These are phyloP conservation scores for Ochropacha duplaris DNA, from an alignment of 2,888 invertebrate species.

Conservation along the genomic window DNA sequence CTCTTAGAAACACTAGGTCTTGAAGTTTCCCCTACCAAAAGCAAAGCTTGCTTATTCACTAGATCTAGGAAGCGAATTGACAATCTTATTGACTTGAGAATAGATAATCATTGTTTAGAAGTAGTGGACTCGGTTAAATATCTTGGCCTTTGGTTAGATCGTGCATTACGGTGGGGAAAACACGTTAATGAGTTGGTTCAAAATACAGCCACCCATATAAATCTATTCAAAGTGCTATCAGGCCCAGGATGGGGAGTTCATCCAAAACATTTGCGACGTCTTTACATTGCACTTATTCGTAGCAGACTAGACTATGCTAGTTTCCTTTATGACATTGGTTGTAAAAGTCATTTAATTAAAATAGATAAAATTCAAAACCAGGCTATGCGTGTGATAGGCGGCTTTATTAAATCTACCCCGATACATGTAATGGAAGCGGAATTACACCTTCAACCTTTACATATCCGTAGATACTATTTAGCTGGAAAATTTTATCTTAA, in stretches of 20 bases:
- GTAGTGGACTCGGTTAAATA: no score
- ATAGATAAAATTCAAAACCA: constrained; percentile 11
- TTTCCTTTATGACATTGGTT: constrained; percentile 9
- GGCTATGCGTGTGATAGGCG: no score
- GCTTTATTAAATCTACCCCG: constrained; percentile 8
- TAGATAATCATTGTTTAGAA: no score
- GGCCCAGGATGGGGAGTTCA: constrained; percentile 17
- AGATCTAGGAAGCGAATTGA: constrained; percentile 10
- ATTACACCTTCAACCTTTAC: constrained; percentile 3
- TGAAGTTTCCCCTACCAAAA: constrained; percentile 15
- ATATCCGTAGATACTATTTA: constrained; percentile 6
- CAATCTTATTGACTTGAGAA: constrained; percentile 3
- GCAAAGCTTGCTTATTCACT: constrained; percentile 20
- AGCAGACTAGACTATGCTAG: constrained; percentile 11
- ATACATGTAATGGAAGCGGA: constrained; percentile 12
- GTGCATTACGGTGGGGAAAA: constrained; percentile 13
- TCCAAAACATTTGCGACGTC: constrained; percentile 8
- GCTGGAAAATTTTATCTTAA: constrained; percentile 9
- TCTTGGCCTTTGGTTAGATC: constrained; percentile 17
- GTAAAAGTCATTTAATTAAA: no score
- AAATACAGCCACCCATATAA: constrained; percentile 11
- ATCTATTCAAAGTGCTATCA: constrained; percentile 12
- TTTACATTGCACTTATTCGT: constrained; percentile 12
- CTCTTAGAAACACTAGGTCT: constrained; percentile 16
- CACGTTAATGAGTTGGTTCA: constrained; percentile 14